A percentile compares a stretch with the other conserved stretches of the same genome.
These are phyloP conservation scores for Galeopterus variegatus DNA, from an alignment of 2,113 vertebrate species.

Conservation along the genomic window DNA sequence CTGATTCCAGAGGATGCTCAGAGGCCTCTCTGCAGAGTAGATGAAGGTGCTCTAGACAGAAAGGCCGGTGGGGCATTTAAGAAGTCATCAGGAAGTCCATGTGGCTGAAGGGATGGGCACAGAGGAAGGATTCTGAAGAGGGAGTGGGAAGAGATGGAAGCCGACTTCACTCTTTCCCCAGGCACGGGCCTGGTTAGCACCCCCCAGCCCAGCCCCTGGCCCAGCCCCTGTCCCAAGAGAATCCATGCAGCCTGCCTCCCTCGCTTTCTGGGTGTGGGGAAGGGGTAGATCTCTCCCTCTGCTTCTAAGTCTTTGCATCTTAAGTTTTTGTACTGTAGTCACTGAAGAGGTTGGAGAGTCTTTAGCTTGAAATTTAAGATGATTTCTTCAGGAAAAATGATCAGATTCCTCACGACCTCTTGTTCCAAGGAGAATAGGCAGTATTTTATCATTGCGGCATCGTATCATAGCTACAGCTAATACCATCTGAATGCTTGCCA, in stretches of 20 bases:
- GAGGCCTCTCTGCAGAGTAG: background rate
- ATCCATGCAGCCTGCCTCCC: fast-evolving
- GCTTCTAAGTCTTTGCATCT: background rate
- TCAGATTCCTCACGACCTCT: conserved; percentile 71
- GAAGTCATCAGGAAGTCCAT: fast-evolving
- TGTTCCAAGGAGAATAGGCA: conserved; percentile 72
- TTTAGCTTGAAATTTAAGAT: conserved; percentile 73
- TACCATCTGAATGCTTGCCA: conserved; percentile 54
- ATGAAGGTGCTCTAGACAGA: background rate
- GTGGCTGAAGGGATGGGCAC: background rate
- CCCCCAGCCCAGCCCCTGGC: fast-evolving
- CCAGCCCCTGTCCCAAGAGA: background rate
- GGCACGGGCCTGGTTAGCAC: fast-evolving
- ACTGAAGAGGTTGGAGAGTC: conserved; percentile 57
- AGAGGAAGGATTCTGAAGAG: background rate
- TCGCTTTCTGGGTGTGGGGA: fast-evolving
- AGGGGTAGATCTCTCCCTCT: background rate
- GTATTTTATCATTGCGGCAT: conserved; percentile 51
- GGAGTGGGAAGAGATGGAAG: fast-evolving
- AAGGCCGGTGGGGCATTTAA: fast-evolving
- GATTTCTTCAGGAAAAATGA: conserved; percentile 77
- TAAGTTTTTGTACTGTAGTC: background rate
- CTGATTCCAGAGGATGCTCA: background rate
- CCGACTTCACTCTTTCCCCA: background rate
- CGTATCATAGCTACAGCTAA: conserved; percentile 30